Conservation (phyloP, 1,140 invertebrate species). For the Drosophila pectinifera region DNA sequence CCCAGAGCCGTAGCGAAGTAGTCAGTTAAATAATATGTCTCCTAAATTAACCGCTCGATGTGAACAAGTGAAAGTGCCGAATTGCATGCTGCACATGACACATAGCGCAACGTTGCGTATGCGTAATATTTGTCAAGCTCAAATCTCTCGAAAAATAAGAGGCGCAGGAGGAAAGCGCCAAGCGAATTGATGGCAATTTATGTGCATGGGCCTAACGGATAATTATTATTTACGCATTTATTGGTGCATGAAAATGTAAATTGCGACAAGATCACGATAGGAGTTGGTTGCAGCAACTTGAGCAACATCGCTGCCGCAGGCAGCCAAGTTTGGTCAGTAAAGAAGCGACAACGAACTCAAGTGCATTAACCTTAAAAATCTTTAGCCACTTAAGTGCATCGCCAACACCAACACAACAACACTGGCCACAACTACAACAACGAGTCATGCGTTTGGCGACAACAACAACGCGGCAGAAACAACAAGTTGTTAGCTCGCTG, state of each 20-base stretch:
- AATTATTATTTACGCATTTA: constrained; percentile 70
- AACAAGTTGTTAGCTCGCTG: constrained; percentile 63
- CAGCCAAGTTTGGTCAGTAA: constrained; percentile 73
- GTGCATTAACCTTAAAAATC: constrained; percentile 81
- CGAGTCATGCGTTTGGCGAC: constrained; percentile 63
- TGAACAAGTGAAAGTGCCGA: constrained; percentile 61
- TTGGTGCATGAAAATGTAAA: constrained; percentile 71
- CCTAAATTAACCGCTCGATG: constrained; percentile 53
- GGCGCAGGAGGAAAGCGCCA: constrained; percentile 52
- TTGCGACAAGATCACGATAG: constrained; percentile 64
- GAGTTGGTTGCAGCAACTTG: background rate
- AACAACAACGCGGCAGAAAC: constrained; percentile 50
- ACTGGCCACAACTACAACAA: constrained; percentile 23
- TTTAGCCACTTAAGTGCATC: constrained; percentile 72
- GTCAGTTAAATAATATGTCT: constrained; percentile 72
- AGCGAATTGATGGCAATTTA: constrained; percentile 47
- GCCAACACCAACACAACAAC: constrained; percentile 48
- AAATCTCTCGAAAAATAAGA: constrained; percentile 32
- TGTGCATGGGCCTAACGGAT: constrained; percentile 48
- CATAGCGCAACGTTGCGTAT: constrained; percentile 64
- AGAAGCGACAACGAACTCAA: constrained; percentile 81
- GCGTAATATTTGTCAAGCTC: constrained; percentile 72
- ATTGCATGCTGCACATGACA: constrained; percentile 44
- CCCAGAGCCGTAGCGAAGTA: constrained; percentile 30
- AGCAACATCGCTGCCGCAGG: constrained; percentile 9